Evolutionary conservation across 2,113 vertebrate genomes (phyloP).

Genomic region (Nothocercus nigrocapillus): DNA sequence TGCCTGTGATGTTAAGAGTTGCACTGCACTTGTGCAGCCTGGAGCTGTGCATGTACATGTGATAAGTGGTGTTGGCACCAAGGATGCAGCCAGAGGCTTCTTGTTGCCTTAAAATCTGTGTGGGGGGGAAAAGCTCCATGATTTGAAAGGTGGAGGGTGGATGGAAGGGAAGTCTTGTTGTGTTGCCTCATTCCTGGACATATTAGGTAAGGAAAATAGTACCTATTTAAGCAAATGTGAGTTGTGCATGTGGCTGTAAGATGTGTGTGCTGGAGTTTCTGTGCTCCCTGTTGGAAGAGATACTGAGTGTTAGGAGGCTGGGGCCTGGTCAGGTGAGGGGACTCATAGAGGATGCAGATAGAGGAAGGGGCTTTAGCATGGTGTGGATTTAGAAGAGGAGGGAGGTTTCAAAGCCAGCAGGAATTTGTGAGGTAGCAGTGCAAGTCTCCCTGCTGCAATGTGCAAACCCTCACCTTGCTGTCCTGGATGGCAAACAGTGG

Average conservation of each 20-base stretch:
- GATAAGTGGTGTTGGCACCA: not conserved
- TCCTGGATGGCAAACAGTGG: no score
- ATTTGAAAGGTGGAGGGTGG: not conserved
- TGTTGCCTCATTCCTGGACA: fast-evolving
- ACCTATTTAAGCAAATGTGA: fast-evolving
- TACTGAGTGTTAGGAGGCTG: not conserved
- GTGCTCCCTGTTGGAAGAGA: not conserved
- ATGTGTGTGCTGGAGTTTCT: fast-evolving
- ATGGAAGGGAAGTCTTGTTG: fast-evolving
- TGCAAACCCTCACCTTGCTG: not conserved
- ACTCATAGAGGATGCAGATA: not conserved
- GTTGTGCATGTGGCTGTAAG: not conserved
- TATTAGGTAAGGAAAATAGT: not conserved
- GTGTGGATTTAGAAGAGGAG: not conserved
- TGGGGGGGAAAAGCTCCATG: not conserved
- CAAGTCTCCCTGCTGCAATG: not conserved
- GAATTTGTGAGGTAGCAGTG: not conserved
- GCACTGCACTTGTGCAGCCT: no score
- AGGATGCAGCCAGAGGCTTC: not conserved
- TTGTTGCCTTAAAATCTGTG: not conserved
- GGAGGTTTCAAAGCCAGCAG: fast-evolving
- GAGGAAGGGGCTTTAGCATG: not conserved
- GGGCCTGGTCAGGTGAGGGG: fast-evolving
- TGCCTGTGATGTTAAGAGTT: not conserved
- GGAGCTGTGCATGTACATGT: fast-evolving